Base-by-base conservation (phyloP, 2,888 invertebrate genomes). In the Eristalis intricaria region DNA sequence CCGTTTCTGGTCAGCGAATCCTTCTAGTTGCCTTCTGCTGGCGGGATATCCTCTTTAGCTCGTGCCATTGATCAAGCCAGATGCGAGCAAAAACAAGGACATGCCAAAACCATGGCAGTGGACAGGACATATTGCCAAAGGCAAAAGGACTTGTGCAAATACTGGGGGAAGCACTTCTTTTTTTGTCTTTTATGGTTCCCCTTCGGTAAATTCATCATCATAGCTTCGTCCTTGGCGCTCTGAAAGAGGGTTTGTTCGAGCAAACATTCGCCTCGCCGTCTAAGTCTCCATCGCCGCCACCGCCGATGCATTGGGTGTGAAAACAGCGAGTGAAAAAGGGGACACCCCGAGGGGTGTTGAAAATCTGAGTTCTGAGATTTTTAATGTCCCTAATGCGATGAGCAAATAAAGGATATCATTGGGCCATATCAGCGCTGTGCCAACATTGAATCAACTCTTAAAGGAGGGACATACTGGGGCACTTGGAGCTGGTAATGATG, bases 1-100 rank as follows among this genome's bases (percentile, higher is more conserved):
- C 66, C 40, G 50, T 75, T 76, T 76, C 76, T 78, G 77, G 85
- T 74, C 81, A 77, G 23, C 65, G 82, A 74, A 58, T 56, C 56
- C 50, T 70, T 22, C 26, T 60, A 23, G 13, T 60, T 22, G 22
- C 58, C 60, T 23, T 10, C 8, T 60, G 22, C 60, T 23, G 60
- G 23, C 63, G 32, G 40, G 61, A 73, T 80, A 23, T 66, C 19
- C 19, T 64, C 35, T 38, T 35, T 38, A 13, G 22, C 64, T 32
- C 19, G 10, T 65, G 22, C 60, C 32, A 60, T 79, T 73, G 80
- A 80, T 73, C 50, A 32, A 10, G 29, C 4, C 4, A 66, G 32
- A 40, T 64, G 26, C 3, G 26, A 50, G 35, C 38, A 58, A 26
- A 10, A 50, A 63, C 29, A 13, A 29, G 29, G n/a, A n/a, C 22